These are phyloP conservation scores for Falcunculus frontatus DNA, from an alignment of 2,113 vertebrate species.

Conservation along the genomic window DNA sequence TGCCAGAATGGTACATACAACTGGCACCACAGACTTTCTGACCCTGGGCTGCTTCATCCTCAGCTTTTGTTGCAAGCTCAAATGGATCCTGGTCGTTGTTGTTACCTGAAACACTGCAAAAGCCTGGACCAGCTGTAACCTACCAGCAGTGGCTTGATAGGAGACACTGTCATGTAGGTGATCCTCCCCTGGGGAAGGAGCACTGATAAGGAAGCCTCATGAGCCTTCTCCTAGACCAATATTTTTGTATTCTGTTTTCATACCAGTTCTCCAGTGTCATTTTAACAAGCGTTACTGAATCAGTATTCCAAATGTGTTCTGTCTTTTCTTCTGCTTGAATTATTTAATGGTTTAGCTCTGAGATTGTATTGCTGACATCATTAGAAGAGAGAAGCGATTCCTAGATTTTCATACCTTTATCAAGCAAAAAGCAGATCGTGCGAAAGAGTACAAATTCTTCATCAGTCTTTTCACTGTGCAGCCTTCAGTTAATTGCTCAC, in stretches of 20 bases:
- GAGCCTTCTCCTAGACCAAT: background rate
- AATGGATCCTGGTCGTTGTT: fast-evolving
- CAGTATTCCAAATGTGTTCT: background rate
- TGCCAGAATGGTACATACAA: fast-evolving
- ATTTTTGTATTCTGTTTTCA: background rate
- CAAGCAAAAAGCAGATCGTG: background rate
- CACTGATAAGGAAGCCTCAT: background rate
- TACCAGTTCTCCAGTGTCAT: background rate
- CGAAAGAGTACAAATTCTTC: background rate
- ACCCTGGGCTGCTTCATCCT: background rate
- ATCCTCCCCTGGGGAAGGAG: background rate
- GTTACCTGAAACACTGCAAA: background rate
- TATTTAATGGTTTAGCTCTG: background rate
- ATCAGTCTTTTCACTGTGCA: background rate
- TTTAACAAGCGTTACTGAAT: background rate
- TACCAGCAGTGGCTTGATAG: background rate
- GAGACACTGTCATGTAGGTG: background rate
- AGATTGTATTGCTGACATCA: background rate
- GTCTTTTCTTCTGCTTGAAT: background rate
- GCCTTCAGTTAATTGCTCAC: background rate
- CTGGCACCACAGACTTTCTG: background rate
- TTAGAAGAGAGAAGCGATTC: background rate
- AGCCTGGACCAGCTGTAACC: background rate
- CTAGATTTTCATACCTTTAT: background rate
- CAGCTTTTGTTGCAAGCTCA: background rate